Evolutionary conservation across 2,797 vertebrate genomes (phyloP).

Genomic region (Bradypus variegatus): DNA sequence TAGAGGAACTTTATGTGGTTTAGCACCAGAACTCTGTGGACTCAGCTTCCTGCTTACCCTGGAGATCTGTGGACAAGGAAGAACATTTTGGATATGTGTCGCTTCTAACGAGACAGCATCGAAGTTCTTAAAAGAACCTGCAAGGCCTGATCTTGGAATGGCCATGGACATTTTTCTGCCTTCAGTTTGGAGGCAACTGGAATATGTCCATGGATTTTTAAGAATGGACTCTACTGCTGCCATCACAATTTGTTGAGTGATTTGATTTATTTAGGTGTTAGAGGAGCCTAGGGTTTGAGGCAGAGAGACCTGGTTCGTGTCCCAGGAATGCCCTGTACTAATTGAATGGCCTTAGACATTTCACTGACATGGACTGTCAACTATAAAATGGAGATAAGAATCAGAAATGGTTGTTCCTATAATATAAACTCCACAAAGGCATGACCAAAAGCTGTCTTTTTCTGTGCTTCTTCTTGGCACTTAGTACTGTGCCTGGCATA

Average conservation of each 20-base stretch:
- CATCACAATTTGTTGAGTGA: not conserved
- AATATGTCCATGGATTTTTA: not conserved
- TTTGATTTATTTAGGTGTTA: not conserved
- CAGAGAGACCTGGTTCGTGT: not conserved
- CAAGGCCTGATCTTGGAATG: not conserved
- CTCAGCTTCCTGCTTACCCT: not conserved
- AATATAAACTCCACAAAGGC: not conserved
- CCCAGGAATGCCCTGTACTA: not conserved
- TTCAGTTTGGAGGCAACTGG: conserved; percentile 1
- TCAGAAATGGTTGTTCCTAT: not conserved
- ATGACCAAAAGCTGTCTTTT: not conserved
- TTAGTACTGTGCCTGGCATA: not conserved
- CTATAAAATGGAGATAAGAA: not conserved
- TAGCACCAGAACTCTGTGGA: not conserved
- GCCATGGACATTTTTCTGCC: conserved; percentile 2
- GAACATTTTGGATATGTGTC: not conserved
- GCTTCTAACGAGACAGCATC: not conserved
- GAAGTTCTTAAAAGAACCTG: conserved; percentile 37
- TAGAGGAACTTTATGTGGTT: not conserved
- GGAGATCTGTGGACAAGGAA: not conserved
- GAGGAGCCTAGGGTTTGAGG: not conserved
- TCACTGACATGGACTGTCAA: not conserved
- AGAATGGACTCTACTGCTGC: not conserved
- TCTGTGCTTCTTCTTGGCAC: not conserved
- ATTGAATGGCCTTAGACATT: not conserved